phyloP scores from a whole-genome alignment of 2,888 invertebrate genomes.

The Tiphia femorata region DNA sequence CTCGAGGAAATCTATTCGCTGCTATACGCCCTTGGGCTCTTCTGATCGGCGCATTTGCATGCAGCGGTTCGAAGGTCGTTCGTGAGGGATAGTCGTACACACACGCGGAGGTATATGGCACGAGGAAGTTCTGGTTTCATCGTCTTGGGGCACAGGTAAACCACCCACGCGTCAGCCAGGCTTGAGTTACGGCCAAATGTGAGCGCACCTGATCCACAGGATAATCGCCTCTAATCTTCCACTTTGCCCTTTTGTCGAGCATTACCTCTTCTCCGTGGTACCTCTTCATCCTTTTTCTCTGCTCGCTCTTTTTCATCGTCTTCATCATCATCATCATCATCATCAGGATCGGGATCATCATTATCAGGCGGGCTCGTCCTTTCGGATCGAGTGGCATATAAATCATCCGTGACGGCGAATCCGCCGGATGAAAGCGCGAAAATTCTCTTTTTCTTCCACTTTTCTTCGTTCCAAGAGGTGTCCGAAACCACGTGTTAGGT shows the following conservation, averaged over 20 bases:
- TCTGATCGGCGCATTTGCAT: not conserved
- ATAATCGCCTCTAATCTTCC: slow-evolving; percentile 69
- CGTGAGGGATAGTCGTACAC: no score
- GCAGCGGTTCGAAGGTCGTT: not conserved
- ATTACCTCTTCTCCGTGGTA: slow-evolving; percentile 54
- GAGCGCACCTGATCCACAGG: slow-evolving; percentile 63
- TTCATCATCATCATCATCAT: not conserved
- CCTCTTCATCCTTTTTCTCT: slow-evolving; percentile 25
- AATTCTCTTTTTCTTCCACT: no score
- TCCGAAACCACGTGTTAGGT: no score
- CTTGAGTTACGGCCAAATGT: slow-evolving; percentile 63
- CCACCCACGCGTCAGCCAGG: slow-evolving; percentile 64
- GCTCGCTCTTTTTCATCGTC: slow-evolving; percentile 6
- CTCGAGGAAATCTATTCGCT: not conserved
- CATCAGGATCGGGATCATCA: not conserved
- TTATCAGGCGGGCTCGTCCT: no score
- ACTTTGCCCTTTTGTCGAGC: slow-evolving; percentile 63
- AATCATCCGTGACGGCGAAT: slow-evolving; percentile 62
- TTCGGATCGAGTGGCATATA: slow-evolving; percentile 50
- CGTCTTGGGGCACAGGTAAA: slow-evolving; percentile 49
- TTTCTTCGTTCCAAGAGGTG: no score
- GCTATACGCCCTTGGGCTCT: not conserved
- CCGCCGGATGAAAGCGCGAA: slow-evolving; percentile 55
- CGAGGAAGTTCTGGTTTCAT: slow-evolving; percentile 52
- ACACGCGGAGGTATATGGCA: no score